Conservation (phyloP, 2,797 vertebrate genomes). For the Novumbra hubbsi region DNA sequence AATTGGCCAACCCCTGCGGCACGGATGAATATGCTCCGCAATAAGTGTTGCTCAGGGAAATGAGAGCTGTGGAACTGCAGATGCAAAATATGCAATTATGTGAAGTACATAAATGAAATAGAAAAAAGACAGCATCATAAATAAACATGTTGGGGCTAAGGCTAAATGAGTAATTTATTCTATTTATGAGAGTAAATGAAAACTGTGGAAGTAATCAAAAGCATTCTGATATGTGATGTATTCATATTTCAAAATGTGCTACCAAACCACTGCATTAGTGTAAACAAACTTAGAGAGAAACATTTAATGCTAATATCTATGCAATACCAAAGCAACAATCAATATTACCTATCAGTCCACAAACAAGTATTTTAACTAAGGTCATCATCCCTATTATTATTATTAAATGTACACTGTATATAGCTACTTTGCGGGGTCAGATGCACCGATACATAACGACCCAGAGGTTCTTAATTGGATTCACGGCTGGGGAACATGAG, state of each 20-base stretch:
- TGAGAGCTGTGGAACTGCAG: conserved; percentile 31
- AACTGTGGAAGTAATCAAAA: conserved; percentile 65
- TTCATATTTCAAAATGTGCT: conserved; percentile 54
- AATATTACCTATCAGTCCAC: too few relatives aligned
- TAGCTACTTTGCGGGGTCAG: too few relatives aligned
- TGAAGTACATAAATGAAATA: conserved; percentile 59
- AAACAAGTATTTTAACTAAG: neutral
- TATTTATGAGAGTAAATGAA: conserved; percentile 61
- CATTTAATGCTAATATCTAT: conserved; percentile 35
- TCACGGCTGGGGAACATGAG: too few relatives aligned
- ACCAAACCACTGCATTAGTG: conserved; percentile 32
- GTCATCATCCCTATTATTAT: neutral
- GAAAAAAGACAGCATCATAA: conserved; percentile 63
- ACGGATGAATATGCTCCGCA: conserved; percentile 50
- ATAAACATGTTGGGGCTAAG: conserved; percentile 62
- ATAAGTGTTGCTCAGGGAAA: conserved; percentile 58
- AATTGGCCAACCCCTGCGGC: conserved; percentile 44
- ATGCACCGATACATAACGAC: too few relatives aligned
- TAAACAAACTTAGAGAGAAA: conserved; percentile 46
- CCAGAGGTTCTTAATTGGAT: too few relatives aligned
- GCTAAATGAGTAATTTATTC: conserved; percentile 67
- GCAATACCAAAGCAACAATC: conserved; percentile 28
- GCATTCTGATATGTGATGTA: conserved; percentile 52
- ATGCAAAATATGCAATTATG: conserved; percentile 69
- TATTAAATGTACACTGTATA: too few relatives aligned